Base-by-base conservation (phyloP, 2,113 vertebrate genomes). In the Pollimyrus isidori region DNA sequence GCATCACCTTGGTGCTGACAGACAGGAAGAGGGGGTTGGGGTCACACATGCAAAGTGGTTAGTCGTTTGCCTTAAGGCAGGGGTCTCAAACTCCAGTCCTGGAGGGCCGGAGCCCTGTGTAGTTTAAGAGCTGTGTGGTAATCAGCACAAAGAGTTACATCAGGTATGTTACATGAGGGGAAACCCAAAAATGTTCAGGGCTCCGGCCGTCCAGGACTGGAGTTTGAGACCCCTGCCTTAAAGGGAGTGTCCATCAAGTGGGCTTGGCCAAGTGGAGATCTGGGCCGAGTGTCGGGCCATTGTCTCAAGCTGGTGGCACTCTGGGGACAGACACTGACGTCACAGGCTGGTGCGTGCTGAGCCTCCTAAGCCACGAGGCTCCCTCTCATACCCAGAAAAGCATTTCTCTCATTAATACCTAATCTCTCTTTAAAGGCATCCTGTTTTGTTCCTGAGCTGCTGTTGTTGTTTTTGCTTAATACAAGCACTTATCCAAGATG, bases 381-480 rank as follows among this genome's bases (percentile, higher is more conserved):
- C 73, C 35, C 17, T 80, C 35, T 19, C 0, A 30, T 80, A 80
- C 73, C 73, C 73, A 3, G 73, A 0, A 80, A 35, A 39, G 15
- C 35, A 4, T 17, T 42, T 80, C 15, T 80, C 73, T 17, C 73
- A 39, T 80, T 80, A 80, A 80, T 39, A 42, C 73, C 35, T 80
- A 80, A 80, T 80, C 73, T 80, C 13, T 42, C 30, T 80, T 80
- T 80, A 80, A 80, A 80, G 35, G 73, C 30, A 2, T 80, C 30
- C 35, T 80, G 35, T 80, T 42, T 80, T 80, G 73, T 80, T 80
- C 17, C 30, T 6, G 73, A 17, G 35, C 35, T 80, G 73, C 73
- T 80, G 73, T 19, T 80, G 73, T 80, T 80, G 73, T 80, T 80
- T 80, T 42, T 80, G 73, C 73, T 80, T 80, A 80, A 80, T 80